These are phyloP conservation scores for Pogonocherus hispidulus DNA, from an alignment of 2,888 invertebrate genomes.

Conservation along the genomic window DNA sequence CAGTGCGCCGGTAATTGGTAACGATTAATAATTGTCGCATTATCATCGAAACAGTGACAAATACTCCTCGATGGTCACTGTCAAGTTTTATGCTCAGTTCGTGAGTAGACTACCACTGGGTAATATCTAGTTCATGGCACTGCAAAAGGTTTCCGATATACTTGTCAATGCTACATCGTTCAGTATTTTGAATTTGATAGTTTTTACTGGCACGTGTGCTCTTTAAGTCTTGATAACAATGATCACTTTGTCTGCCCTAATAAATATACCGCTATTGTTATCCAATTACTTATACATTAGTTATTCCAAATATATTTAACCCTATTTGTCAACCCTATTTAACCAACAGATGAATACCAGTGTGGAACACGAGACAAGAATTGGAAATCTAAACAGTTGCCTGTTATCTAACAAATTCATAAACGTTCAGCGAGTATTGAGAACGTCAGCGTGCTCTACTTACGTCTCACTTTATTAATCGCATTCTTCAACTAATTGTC, in stretches of 20 bases:
- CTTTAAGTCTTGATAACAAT: neutral
- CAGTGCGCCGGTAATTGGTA: neutral
- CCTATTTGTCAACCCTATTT: no score
- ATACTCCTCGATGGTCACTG: conserved; percentile 31
- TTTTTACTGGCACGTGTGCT: neutral
- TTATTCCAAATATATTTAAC: no score
- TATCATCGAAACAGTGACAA: neutral
- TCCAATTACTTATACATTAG: no score
- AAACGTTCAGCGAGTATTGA: neutral
- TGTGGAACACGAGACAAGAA: neutral
- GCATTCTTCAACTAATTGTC: neutral
- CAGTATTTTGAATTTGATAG: no score
- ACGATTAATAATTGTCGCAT: neutral
- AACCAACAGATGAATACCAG: no score
- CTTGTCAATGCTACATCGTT: neutral
- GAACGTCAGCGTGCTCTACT: neutral
- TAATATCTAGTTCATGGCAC: conserved; percentile 42
- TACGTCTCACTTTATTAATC: neutral
- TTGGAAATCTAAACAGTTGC: neutral
- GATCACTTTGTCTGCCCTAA: no score
- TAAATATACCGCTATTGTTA: no score
- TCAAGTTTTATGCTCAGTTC: conserved; percentile 41
- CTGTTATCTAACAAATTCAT: neutral
- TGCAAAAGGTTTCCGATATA: neutral
- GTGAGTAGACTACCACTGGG: conserved; percentile 37